These are phyloP conservation scores for Marronus borbonicus DNA, from an alignment of 2,888 invertebrate genomes.

Conservation along the genomic window DNA sequence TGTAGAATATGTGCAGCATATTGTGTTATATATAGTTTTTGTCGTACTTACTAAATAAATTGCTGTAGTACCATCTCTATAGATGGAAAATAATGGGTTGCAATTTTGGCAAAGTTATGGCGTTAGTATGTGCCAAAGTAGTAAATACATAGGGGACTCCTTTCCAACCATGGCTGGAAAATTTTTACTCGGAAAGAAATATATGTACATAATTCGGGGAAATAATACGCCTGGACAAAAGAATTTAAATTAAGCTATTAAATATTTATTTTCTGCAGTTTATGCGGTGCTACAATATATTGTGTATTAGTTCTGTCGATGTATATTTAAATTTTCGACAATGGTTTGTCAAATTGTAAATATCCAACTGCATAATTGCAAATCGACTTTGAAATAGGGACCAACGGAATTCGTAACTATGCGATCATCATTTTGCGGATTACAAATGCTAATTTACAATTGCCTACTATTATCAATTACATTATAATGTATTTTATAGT, in stretches of 20 bases:
- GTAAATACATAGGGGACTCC: neutral
- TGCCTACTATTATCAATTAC: neutral
- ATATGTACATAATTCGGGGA: no score
- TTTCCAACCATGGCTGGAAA: no score
- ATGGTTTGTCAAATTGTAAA: no score
- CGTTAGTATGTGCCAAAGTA: neutral
- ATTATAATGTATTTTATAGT: neutral
- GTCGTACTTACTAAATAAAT: no score
- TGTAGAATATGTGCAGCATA: neutral
- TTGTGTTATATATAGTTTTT: no score
- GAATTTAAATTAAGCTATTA: no score
- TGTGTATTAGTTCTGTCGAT: no score
- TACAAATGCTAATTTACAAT: conserved; percentile 24
- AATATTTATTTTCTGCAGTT: no score
- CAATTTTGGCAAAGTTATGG: conserved; percentile 20
- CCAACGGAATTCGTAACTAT: neutral
- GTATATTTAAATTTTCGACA: no score
- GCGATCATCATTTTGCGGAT: conserved; percentile 11
- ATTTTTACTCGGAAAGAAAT: no score
- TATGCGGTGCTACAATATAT: no score
- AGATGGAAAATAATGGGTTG: neutral
- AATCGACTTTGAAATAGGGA: neutral
- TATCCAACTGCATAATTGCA: neutral
- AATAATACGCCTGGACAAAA: no score
- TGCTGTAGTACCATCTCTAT: neutral